Base-by-base conservation (phyloP, 2,797 vertebrate species). In the Lerista edwardsae region DNA sequence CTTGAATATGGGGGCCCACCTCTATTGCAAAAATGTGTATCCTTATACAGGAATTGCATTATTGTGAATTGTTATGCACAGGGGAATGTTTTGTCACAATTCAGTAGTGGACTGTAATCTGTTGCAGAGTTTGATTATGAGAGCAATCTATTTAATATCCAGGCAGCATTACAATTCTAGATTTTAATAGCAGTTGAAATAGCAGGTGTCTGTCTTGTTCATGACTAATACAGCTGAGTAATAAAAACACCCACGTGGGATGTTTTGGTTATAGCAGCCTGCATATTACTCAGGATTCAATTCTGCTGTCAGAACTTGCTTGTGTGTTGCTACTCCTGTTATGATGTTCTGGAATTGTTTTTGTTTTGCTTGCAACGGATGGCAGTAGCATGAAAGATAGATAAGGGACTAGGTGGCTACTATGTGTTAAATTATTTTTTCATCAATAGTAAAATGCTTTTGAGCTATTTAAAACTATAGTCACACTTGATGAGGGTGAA, bases 281-380 rank as follows among this genome's bases (percentile, higher is more conserved):
- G 8, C 19, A 14, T 80, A 86, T 84, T 34, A 59, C 64, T 68
- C 84, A 0, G 0, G 23, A 1, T 59, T 1, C 2, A 62, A 15
- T 68, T 80, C 47, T 1, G 0, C 11, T 59, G 47, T 78, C 61
- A 80, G 72, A 14, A 41, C 11, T 64, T 59, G 23, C 2, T 68
- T 61, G 31, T 3, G 1, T 39, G 75, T 84, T 82, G 5, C n/a
- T 79, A 86, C 82, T 79, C 0, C 9, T 4, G 71, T 62, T 75
- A 75, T n/a, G 74, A 67, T 15, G 0, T 82, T 36, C 86, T 81
- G 67, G 41, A 2, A 21, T 1, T 41, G 14, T 23, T 91, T 90
- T 59, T 47, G 47, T 34, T 65, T 68, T 85, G 19, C 19, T 41
- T 78, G 3, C 83, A 6, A 21, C 36, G 55, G 84, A 88, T 87